These are phyloP conservation scores for Acomys russatus DNA, from an alignment of 2,797 vertebrate species.

Conservation along the genomic window DNA sequence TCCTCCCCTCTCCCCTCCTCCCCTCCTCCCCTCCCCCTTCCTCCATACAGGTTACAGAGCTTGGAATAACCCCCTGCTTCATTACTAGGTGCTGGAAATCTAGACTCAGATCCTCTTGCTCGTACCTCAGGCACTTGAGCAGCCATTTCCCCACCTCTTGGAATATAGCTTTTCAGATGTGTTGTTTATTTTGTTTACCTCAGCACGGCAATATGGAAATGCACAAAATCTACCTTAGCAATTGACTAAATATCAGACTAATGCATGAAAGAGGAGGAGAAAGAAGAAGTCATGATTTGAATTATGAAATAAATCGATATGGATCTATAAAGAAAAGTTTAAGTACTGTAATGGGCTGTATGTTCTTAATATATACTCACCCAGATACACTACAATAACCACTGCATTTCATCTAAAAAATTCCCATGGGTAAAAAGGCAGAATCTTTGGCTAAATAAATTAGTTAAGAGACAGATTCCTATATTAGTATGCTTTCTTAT, in stretches of 20 bases:
- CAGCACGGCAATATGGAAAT: slow-evolving; percentile 1
- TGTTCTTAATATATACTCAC: not conserved
- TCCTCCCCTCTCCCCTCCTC: too few relatives aligned
- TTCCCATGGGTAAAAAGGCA: not conserved
- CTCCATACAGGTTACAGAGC: not conserved
- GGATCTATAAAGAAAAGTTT: not conserved
- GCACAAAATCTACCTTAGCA: not conserved
- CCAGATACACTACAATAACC: not conserved
- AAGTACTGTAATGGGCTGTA: not conserved
- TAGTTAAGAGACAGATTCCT: not conserved
- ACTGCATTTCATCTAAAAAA: not conserved
- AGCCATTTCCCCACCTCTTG: too few relatives aligned
- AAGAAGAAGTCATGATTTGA: not conserved
- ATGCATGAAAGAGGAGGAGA: not conserved
- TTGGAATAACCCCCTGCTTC: not conserved
- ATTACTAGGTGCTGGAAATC: not conserved
- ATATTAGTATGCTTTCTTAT: not conserved
- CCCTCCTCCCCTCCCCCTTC: too few relatives aligned
- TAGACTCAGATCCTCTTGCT: not conserved
- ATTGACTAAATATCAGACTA: not conserved
- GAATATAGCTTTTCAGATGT: not conserved
- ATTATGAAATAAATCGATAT: not conserved
- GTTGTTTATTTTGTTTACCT: not conserved
- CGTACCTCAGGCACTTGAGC: not conserved
- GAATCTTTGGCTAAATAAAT: not conserved